Percentiles rank a stretch among this genome's conserved stretches.
Evolutionary conservation across 2,888 invertebrate genomes (phyloP).

Genomic region (Patella caerulea): DNA sequence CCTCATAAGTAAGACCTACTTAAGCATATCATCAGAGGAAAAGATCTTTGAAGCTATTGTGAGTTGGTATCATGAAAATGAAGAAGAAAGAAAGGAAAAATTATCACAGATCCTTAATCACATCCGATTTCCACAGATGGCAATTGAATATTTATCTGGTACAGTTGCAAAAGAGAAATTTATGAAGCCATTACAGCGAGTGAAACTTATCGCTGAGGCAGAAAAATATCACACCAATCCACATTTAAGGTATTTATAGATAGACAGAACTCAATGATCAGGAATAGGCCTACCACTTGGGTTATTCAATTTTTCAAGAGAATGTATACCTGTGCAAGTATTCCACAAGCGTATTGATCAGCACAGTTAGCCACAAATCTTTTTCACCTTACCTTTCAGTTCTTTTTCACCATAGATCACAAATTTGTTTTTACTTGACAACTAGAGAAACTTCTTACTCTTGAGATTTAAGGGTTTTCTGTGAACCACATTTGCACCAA

Average conservation of each 20-base stretch:
- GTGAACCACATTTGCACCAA: no score
- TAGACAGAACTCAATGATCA: no score
- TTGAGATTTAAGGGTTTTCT: no score
- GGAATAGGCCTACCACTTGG: no score
- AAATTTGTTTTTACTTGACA: no score
- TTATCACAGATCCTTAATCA: neutral
- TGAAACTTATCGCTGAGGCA: neutral
- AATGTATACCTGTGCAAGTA: no score
- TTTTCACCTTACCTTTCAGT: no score
- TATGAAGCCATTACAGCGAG: neutral
- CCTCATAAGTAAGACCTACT: neutral
- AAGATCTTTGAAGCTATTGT: slow-evolving; percentile 1
- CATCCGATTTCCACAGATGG: neutral
- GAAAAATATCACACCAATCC: neutral
- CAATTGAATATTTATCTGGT: neutral
- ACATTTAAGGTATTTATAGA: neutral
- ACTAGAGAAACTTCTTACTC: no score
- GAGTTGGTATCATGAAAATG: neutral
- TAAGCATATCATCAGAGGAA: neutral
- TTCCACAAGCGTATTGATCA: no score
- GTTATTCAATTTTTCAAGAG: no score
- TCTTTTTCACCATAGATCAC: no score
- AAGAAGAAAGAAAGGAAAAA: neutral
- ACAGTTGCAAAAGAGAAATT: neutral
- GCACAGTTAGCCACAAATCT: no score